Percentiles rank a stretch among this genome's conserved stretches.
Evolutionary conservation across 1,140 invertebrate species (phyloP).

Genomic region (Drosophila teissieri): DNA sequence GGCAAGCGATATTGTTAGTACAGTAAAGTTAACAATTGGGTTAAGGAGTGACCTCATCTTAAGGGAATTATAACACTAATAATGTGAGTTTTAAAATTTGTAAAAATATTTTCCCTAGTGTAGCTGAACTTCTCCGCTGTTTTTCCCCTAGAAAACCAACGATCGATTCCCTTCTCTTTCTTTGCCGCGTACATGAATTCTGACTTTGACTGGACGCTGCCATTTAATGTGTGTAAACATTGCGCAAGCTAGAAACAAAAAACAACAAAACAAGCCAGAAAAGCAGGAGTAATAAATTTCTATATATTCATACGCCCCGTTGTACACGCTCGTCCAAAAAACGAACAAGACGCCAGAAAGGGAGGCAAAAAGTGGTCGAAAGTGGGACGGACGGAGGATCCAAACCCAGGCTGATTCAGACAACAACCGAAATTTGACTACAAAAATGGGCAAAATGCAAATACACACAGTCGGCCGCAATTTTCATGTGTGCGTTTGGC

Average conservation of each 20-base stretch:
- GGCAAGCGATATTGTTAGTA: too few relatives aligned
- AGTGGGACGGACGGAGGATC: conserved; percentile 12
- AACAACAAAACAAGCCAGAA: conserved; percentile 53
- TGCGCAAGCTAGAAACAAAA: conserved; percentile 70
- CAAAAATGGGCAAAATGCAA: conserved; percentile 82
- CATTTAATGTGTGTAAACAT: conserved; percentile 73
- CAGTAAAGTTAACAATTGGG: too few relatives aligned
- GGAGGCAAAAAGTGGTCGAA: conserved; percentile 2
- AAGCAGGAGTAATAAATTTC: conserved; percentile 44
- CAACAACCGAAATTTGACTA: conserved; percentile 74
- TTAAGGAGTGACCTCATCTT: too few relatives aligned
- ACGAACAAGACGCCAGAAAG: conserved; percentile 33
- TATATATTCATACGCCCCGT: conserved; percentile 77
- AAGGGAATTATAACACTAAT: too few relatives aligned
- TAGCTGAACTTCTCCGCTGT: conserved; percentile 3
- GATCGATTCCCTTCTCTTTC: conserved; percentile 28
- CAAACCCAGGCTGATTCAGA: conserved; percentile 61
- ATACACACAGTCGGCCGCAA: conserved; percentile 50
- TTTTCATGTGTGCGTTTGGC: conserved; percentile 50
- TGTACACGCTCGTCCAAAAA: conserved; percentile 44
- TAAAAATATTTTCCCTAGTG: not conserved
- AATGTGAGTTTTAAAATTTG: too few relatives aligned
- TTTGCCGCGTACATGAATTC: conserved; percentile 65
- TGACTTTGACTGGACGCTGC: conserved; percentile 73
- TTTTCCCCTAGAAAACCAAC: conserved; percentile 1